Evolutionary conservation across 2,888 invertebrate species (phyloP), one percentile per base, ranked within the genome.

Genomic region (Caenorhabditis sp.): DNA sequence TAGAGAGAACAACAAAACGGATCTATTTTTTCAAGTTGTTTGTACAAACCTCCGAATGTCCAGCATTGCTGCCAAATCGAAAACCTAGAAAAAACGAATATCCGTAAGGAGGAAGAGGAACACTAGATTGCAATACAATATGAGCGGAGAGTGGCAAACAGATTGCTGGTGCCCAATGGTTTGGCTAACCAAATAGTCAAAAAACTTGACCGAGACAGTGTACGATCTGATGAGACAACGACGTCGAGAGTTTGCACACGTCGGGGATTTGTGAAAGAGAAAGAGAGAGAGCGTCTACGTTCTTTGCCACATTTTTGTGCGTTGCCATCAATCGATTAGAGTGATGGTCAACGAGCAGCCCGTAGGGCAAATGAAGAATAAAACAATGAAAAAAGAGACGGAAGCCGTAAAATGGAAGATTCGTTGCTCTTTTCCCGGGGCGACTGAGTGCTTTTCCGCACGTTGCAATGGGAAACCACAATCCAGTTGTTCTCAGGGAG

Each of bases 1-100:
- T 92, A 86, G 20, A 89, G 8, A 55, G n/a, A 13, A 9, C 9
- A 15, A 45, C 15, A 9, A 13, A 43, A 22, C 43, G 43, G 43
- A 84, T 13, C 5, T 43, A 26, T 59, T 58, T 55, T 20, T 4
- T 8, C 17, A n/a, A 30, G 6, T 22, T 63, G 50, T 52, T 55
- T 59, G 24, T 15, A 52, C 77, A 62, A 66, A 81, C 81, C 81
- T 81, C 41, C 77, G 52, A 63, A 81, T 81, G 68, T 81, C 78
- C 62, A 81, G 48, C 74, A 74, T 72, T 32, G 22, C 71, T 53
- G 55, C 45, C 30, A 75, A 66, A 61, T 63, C 50, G 62, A 68
- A 68, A 52, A 17, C 52, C 20, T 56, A 27, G 43, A 41, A 20
- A 20, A 70, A 27, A 32, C 22, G 52, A 63, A 73, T 53, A 73